Percentiles rank a stretch among this genome's conserved stretches.
Conservation (phyloP, 2,113 vertebrate species). For the Oncorhynchus keta region DNA sequence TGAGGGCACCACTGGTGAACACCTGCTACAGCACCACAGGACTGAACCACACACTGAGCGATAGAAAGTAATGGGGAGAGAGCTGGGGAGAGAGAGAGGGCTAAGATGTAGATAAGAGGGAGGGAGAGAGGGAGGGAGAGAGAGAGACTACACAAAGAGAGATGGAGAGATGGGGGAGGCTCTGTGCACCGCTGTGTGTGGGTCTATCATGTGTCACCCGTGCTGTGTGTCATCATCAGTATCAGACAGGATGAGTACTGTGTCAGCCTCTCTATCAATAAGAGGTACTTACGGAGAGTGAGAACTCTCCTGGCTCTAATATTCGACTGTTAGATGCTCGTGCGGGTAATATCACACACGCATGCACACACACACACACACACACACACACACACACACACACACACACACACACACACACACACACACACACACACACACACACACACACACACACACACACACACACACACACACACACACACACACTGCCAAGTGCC, state of each 20-base stretch:
- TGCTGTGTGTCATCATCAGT: conserved; percentile 46
- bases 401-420: neutral
- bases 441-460: conserved; percentile 7
- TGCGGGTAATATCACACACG: neutral
- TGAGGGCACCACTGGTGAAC: conserved; percentile 17
- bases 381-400: conserved; percentile 5
- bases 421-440: neutral
- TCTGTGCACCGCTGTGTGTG: conserved; percentile 16
- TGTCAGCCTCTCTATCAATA: conserved; percentile 51
- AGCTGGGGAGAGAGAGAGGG: neutral
- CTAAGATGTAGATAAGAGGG: neutral
- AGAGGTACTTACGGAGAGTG: conserved; percentile 61
- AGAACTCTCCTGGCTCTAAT: conserved; percentile 54
- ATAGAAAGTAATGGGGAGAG: neutral
- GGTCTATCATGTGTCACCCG: conserved; percentile 51
- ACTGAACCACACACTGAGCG: neutral
- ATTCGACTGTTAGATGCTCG: conserved; percentile 51
- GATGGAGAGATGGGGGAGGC: conserved; percentile 9
- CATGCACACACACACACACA: conserved; percentile 3
- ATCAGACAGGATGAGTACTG: conserved; percentile 29
- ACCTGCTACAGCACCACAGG: conserved; percentile 16
- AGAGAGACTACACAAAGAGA: neutral
- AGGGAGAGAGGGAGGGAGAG: neutral
- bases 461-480: conserved; percentile 9
- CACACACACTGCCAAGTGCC: too few species aligned